Conservation (phyloP, 2,888 invertebrate genomes). For the Melanophora roralis region DNA sequence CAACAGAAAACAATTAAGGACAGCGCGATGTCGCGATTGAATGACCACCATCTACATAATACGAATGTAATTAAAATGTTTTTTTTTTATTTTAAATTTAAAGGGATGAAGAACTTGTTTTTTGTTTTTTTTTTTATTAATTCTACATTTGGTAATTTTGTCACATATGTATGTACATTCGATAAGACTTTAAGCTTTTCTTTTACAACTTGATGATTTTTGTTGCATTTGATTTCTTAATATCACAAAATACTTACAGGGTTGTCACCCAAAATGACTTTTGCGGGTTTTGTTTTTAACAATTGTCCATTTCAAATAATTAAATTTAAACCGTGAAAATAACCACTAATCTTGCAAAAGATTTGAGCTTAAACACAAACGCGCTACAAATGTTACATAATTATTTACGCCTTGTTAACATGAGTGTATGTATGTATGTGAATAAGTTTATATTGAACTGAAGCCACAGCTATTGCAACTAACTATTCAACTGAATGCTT, state of each 20-base stretch:
- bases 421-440: neutral
- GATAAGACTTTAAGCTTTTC: constrained; percentile 8
- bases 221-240: constrained; percentile 22
- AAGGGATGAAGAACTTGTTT: neutral
- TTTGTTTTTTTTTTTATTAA: neutral
- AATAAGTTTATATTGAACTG: too few relatives aligned
- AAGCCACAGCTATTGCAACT: too few relatives aligned
- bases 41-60: constrained; percentile 5
- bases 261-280: constrained; percentile 36
- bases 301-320: constrained; percentile 12
- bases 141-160: constrained; percentile 23
- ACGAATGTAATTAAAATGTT: constrained; percentile 18
- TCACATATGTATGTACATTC: neutral
- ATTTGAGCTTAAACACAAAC: constrained; percentile 8
- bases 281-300: constrained; percentile 31
- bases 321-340: neutral
- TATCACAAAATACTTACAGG: constrained; percentile 9
- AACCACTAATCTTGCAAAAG: neutral
- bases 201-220: constrained; percentile 42
- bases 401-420: constrained; percentile 10
- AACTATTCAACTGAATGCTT: too few relatives aligned
- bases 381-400: neutral
- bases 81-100: neutral
- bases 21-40: constrained; percentile 18
- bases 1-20: neutral